phyloP scores from a whole-genome alignment of 2,797 vertebrate genomes.

The Anguilla pacifica region DNA sequence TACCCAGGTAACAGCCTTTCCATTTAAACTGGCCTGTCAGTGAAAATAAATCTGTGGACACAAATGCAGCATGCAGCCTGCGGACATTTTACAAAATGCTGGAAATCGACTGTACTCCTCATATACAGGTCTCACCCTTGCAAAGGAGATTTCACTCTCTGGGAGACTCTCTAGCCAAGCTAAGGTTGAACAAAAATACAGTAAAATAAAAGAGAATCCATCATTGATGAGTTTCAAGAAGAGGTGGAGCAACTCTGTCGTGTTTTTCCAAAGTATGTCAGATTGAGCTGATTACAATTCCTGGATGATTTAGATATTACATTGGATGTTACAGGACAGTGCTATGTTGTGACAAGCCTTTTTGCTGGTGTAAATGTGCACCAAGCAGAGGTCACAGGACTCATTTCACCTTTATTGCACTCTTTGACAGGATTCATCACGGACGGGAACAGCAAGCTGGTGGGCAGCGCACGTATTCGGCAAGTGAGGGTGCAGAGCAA shows the following conservation, averaged over 20 bases:
- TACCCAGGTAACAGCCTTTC: conserved; percentile 74
- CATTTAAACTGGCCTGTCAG: not conserved
- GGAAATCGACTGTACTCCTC: not conserved
- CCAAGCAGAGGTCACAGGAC: not conserved
- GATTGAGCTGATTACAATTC: not conserved
- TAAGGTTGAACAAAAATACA: not conserved
- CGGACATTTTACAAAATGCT: not conserved
- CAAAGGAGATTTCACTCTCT: not conserved
- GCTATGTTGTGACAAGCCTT: not conserved
- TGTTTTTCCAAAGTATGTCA: not conserved
- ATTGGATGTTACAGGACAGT: not conserved
- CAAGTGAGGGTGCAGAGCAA: conserved; percentile 84
- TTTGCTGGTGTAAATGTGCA: not conserved
- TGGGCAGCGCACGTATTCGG: conserved; percentile 86
- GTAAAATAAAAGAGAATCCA: not conserved
- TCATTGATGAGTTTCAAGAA: not conserved
- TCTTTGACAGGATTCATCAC: conserved; percentile 89
- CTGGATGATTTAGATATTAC: not conserved
- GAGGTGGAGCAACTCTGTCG: not conserved
- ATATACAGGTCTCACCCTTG: not conserved
- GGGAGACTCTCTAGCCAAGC: not conserved
- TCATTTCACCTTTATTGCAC: not conserved
- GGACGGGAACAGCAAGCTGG: conserved; percentile 91
- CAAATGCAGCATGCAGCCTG: not conserved
- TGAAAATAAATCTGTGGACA: not conserved